phyloP scores from a whole-genome alignment of 2,113 vertebrate genomes.

The Lycaon pictus region DNA sequence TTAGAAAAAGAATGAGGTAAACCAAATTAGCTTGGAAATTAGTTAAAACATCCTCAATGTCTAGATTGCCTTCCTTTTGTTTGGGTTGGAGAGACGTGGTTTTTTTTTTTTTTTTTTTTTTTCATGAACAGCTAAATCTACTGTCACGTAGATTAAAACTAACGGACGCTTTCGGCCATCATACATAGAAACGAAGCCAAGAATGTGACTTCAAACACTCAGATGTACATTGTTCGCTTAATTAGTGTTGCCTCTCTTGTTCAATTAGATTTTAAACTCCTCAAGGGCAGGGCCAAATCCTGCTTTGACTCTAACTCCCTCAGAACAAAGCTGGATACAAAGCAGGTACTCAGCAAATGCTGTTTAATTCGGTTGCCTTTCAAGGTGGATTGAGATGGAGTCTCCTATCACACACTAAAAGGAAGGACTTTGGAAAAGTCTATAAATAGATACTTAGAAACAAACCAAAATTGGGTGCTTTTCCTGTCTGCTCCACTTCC shows the following conservation, averaged over 20 bases:
- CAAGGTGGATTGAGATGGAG: not conserved
- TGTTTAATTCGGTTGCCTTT: not conserved
- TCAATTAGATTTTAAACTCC: conserved; percentile 69
- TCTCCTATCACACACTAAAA: not conserved
- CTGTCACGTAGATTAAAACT: conserved; percentile 27
- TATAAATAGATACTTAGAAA: conserved; percentile 58
- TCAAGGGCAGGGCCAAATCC: conserved; percentile 54
- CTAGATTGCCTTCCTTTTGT: not conserved
- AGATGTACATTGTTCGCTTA: conserved; percentile 58
- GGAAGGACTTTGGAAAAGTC: conserved; percentile 14
- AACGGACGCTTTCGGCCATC: not conserved
- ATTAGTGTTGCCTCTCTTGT: not conserved
- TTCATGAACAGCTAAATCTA: conserved; percentile 1
- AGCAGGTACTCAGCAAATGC: conserved; percentile 35
- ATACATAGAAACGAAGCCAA: conserved; percentile 46
- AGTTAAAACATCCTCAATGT: not conserved
- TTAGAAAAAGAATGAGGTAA: conserved; percentile 36
- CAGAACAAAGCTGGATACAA: conserved; percentile 31
- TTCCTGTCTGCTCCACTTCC: conserved; percentile 39
- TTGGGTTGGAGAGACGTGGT: conserved; percentile 29
- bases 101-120: not conserved
- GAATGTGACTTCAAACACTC: conserved; percentile 29
- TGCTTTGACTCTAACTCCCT: not conserved
- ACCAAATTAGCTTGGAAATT: conserved; percentile 38
- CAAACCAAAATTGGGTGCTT: conserved; percentile 29